Evolutionary conservation across 2,113 vertebrate genomes (phyloP).

Genomic region (Cervus canadensis): DNA sequence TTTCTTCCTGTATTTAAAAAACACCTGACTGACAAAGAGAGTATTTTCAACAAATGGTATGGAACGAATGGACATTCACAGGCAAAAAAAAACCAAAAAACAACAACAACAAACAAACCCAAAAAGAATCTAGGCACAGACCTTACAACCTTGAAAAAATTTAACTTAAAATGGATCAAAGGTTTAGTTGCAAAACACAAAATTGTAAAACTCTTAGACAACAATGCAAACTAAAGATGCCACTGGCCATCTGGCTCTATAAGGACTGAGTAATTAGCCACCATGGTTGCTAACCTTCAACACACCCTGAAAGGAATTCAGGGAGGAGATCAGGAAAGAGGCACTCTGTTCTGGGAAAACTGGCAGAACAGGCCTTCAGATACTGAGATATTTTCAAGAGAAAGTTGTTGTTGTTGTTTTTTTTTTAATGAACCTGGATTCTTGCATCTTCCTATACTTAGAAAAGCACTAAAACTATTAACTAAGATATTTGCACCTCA

Average conservation of each 20-base stretch:
- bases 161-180: background rate
- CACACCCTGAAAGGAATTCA: background rate
- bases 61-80: background rate
- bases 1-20: background rate
- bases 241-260: background rate
- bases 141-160: background rate
- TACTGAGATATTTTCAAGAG: background rate
- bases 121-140: background rate
- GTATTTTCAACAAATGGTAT: background rate
- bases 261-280: background rate
- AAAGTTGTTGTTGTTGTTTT: background rate
- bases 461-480: background rate
- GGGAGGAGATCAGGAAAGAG: background rate
- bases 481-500: background rate
- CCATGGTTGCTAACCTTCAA: background rate
- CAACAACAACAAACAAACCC: background rate
- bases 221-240: background rate
- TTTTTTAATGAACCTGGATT: background rate
- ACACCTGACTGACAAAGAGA: background rate
- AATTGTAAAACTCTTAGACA: background rate
- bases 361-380: background rate
- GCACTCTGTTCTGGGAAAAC: background rate
- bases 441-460: background rate
- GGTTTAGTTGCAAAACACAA: background rate
- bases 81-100: background rate